These are phyloP conservation scores for Oryctolagus cuniculus DNA, from an alignment of 2,113 vertebrate species.

Conservation along the genomic window DNA sequence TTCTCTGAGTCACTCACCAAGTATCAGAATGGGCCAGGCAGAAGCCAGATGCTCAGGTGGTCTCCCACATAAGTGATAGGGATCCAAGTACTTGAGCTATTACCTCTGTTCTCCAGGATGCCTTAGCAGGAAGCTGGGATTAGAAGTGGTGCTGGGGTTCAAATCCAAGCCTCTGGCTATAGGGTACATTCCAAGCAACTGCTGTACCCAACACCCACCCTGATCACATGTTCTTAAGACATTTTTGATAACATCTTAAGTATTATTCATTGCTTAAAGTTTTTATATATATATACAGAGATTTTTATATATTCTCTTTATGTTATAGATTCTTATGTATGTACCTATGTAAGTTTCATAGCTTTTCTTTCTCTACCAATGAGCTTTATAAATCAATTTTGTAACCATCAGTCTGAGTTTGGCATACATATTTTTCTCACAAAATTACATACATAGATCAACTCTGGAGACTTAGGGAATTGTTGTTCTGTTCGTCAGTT, in stretches of 20 bases:
- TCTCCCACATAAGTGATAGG: too few species aligned
- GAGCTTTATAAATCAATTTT: slow-evolving; percentile 53
- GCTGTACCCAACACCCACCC: too few species aligned
- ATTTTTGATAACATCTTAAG: background rate
- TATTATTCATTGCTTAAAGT: slow-evolving; percentile 34
- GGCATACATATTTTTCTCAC: background rate
- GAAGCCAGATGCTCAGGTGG: too few species aligned
- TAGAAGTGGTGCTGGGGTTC: too few species aligned
- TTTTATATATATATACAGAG: slow-evolving; percentile 7
- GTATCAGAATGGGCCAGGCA: too few species aligned
- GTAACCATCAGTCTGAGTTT: background rate
- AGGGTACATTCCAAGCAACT: too few species aligned
- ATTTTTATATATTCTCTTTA: background rate
- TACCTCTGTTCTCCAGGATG: too few species aligned
- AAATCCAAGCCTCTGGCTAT: too few species aligned
- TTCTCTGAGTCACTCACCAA: too few species aligned
- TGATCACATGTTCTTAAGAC: background rate
- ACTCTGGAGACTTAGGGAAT: slow-evolving; percentile 31
- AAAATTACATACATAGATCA: slow-evolving; percentile 14
- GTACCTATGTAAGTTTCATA: background rate
- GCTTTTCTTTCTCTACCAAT: background rate
- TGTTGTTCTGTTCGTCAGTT: background rate
- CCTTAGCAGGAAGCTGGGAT: too few species aligned
- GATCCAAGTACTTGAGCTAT: too few species aligned
- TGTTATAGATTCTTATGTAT: background rate